Evolutionary conservation across 1,140 invertebrate genomes (phyloP).

Genomic region (Chymomyza costata): DNA sequence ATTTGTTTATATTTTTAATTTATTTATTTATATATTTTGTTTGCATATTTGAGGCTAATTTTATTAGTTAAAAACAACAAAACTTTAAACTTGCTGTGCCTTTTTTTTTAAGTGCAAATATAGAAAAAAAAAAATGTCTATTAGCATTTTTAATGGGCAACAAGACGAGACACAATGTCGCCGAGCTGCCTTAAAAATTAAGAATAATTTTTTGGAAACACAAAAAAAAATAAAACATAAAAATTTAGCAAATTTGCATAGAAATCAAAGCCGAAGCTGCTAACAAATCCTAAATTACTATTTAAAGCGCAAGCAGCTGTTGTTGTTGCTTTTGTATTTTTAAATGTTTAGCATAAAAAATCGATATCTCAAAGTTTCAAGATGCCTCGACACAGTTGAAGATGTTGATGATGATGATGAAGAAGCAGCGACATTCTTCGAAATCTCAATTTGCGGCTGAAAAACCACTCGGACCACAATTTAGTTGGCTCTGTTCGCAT

Average conservation of each 20-base stretch:
- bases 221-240: constrained; percentile 16
- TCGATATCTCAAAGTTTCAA: constrained; percentile 45
- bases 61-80: too few relatives aligned
- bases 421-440: constrained; percentile 9
- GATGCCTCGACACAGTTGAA: too few relatives aligned
- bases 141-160: constrained; percentile 66
- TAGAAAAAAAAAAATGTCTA: too few relatives aligned
- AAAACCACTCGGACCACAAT: constrained; percentile 6
- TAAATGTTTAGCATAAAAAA: constrained; percentile 55
- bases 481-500: too few relatives aligned
- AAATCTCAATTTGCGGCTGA: constrained; percentile 10
- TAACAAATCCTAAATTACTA: constrained; percentile 19
- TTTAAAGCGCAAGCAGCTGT: constrained; percentile 25
- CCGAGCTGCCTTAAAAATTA: constrained; percentile 30
- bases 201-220: too few relatives aligned
- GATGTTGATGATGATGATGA: too few relatives aligned
- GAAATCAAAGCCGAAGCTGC: constrained; percentile 30
- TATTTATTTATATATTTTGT: too few relatives aligned
- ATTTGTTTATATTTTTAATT: too few relatives aligned
- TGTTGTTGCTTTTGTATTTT: constrained; percentile 14
- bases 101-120: constrained; percentile 21
- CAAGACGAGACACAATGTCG: constrained; percentile 65
- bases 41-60: too few relatives aligned
- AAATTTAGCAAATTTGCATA: constrained; percentile 28
- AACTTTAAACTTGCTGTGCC: too few relatives aligned